Evolutionary conservation across 2,113 vertebrate species (phyloP), one percentile per base, ranked within the genome.

Genomic region (Hipposideros armiger): DNA sequence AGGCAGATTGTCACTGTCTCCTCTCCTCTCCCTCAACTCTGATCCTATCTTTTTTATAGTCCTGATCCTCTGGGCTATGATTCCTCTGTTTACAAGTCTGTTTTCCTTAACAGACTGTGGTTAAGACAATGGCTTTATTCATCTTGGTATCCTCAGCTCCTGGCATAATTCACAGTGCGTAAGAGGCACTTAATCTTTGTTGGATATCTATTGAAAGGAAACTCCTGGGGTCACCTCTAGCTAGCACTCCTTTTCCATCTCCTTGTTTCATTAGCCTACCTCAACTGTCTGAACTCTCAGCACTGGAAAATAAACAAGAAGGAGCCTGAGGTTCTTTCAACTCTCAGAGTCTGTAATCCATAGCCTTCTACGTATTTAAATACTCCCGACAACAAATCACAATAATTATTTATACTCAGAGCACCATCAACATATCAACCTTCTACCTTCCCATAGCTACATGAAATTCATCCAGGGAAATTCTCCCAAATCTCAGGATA

Each of bases 401-500:
- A 20, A 40, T 20, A 77, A 80, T 78, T 74, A 64, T 70, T 80
- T 82, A 62, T 2, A 42, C 86, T 89, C 62, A 84, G 66, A 83
- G 40, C 9, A 64, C 69, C 69, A 89, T 13, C 89, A 93, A 52
- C 64, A 47, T 45, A 77, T 26, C 83, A 69, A 56, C 74, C 47
- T 58, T 90, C 60, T 81, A 56, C 73, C 73, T 80, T 70, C 62
- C 69, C 50, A 15, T 0, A 86, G 83, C 87, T 58, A 58, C 78
- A 52, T 58, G 56, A 87, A 58, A 90, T 95, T 72, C 66, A 90
- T 36, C 45, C 40, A 22, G 13, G n/a, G 70, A 87, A 95, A 87
- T 62, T 73, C 94, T 87, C 69, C 89, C 89, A 89, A 14, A 70
- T 93, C 87, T 84, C 74, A 22, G 87, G 90, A 83, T 80, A 73